phyloP scores from a whole-genome alignment of 2,797 vertebrate species.

The Petrocephalus schoutedeni region DNA sequence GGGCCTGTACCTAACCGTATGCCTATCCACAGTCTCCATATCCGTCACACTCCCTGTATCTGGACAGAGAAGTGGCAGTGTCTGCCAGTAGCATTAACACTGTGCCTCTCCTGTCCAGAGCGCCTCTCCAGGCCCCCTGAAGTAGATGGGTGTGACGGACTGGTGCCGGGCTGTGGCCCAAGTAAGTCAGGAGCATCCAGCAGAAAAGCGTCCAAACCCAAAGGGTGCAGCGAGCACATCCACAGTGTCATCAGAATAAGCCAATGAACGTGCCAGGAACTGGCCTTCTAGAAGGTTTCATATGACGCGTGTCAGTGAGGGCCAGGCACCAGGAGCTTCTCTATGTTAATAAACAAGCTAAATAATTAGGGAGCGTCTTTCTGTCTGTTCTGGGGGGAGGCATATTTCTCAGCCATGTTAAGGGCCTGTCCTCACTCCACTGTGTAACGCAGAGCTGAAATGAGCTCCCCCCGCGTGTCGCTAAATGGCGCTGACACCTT shows the following conservation, averaged over 20 bases:
- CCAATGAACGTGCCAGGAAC: neutral
- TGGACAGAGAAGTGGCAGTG: neutral
- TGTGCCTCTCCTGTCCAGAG: constrained; percentile 20
- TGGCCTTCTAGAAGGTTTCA: neutral
- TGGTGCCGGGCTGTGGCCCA: constrained; percentile 34
- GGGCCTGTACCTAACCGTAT: neutral
- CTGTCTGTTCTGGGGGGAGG: neutral
- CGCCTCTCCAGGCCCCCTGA: constrained; percentile 29
- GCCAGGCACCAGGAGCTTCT: neutral
- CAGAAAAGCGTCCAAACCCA: neutral
- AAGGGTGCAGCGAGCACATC: neutral
- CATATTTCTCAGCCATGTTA: neutral
- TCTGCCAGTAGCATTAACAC: constrained; percentile 43
- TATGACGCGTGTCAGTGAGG: neutral
- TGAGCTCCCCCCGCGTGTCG: neutral
- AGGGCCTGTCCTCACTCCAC: neutral
- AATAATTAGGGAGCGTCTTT: neutral
- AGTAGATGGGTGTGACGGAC: constrained; percentile 30
- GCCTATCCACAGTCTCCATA: neutral
- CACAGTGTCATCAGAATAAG: neutral
- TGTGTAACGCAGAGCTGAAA: too few relatives aligned
- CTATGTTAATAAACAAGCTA: neutral
- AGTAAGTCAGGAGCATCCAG: constrained; percentile 40
- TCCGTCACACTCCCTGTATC: neutral
- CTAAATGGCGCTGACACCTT: neutral